phyloP scores from a whole-genome alignment of 2,888 invertebrate genomes.

The Drosophila subquinaria region DNA sequence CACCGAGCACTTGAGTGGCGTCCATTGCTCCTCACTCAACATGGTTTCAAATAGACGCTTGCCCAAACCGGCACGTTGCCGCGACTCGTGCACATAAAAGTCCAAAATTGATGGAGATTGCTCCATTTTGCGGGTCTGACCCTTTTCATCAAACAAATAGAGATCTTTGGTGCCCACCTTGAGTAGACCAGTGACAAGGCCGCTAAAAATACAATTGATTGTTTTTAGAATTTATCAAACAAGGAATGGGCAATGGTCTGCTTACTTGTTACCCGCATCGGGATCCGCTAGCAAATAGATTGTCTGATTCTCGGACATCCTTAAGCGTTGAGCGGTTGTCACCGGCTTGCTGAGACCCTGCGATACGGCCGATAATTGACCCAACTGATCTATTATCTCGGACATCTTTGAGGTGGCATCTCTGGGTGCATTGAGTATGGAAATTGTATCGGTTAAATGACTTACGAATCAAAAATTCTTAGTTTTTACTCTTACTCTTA shows the following conservation, averaged over 20 bases:
- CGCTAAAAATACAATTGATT: conserved; percentile 86
- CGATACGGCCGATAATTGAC: conserved; percentile 90
- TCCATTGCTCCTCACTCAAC: conserved; percentile 90
- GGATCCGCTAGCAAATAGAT: conserved; percentile 84
- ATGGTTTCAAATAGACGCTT: conserved; percentile 94
- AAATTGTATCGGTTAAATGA: conserved; percentile 63
- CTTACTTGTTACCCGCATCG: conserved; percentile 87
- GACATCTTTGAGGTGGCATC: conserved; percentile 88
- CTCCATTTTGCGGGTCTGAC: conserved; percentile 91
- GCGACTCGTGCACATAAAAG: conserved; percentile 94
- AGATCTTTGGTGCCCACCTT: conserved; percentile 96
- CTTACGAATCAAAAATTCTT: conserved; percentile 19
- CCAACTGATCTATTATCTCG: conserved; percentile 89
- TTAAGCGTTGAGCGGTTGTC: conserved; percentile 89
- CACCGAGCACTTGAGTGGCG: conserved; percentile 92
- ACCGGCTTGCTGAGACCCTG: conserved; percentile 91
- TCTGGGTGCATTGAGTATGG: conserved; percentile 85
- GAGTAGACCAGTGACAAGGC: conserved; percentile 92
- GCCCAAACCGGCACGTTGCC: conserved; percentile 95
- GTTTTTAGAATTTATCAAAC: background rate
- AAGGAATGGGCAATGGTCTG: background rate
- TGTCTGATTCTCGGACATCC: conserved; percentile 86
- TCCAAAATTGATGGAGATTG: conserved; percentile 95
- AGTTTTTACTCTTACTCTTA: background rate
- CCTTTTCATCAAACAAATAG: conserved; percentile 92